Evolutionary conservation across 2,797 vertebrate genomes (phyloP).

Genomic region (Pseudomugil gertrudae): DNA sequence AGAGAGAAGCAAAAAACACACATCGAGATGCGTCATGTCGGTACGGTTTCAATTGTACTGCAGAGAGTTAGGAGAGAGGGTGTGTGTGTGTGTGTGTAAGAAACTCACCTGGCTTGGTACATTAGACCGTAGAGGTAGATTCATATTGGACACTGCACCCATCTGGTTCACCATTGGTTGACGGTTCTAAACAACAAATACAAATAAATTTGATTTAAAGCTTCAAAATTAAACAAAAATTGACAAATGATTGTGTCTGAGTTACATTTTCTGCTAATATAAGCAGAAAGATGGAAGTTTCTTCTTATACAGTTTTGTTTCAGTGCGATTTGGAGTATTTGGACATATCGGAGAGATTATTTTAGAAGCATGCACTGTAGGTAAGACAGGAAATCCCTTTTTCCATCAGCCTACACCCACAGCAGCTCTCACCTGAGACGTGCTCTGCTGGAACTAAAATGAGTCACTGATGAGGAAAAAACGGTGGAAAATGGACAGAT

Average conservation of each 20-base stretch:
- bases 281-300: not conserved
- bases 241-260: not conserved
- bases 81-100: not conserved
- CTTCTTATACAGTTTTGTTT: no score
- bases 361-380: not conserved
- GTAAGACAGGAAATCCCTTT: not conserved
- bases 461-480: no score
- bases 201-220: not conserved
- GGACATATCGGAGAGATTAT: not conserved
- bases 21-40: not conserved
- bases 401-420: not conserved
- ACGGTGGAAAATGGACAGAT: no score
- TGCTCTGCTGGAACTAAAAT: no score
- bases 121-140: constrained; percentile 93
- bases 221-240: not conserved
- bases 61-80: no score
- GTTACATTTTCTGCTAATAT: not conserved
- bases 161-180: constrained; percentile 96
- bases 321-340: not conserved
- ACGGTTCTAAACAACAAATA: constrained; percentile 84
- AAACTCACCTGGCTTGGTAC: constrained; percentile 89
- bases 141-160: constrained; percentile 92
- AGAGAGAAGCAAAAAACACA: not conserved
- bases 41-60: not conserved
- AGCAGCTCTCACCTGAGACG: not conserved